Percentiles rank a stretch among this genome's conserved stretches.
Conservation (phyloP, 1,140 invertebrate species). For the Lamellibrachia luymesi region DNA sequence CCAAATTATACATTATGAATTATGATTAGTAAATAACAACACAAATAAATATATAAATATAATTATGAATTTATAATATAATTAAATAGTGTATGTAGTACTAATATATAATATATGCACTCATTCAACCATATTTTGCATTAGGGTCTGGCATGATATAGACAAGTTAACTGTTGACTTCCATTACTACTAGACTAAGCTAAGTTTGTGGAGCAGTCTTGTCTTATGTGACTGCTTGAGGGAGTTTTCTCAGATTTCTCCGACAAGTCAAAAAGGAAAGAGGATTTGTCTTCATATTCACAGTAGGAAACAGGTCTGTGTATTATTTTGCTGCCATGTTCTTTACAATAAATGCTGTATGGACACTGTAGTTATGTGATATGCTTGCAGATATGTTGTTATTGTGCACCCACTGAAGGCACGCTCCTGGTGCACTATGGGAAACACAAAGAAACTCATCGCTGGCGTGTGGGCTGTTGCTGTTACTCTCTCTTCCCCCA, state of each 20-base stretch:
- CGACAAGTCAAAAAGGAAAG: neutral
- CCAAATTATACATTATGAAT: too few relatives aligned
- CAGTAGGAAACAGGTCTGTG: neutral
- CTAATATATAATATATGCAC: neutral
- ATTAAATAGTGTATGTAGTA: too few relatives aligned
- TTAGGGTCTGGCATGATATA: neutral
- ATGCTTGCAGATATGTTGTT: constrained; percentile 68
- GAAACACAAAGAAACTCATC: constrained; percentile 69
- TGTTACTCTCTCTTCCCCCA: constrained; percentile 44
- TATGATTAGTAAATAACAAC: too few relatives aligned
- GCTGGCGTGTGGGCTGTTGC: constrained; percentile 66
- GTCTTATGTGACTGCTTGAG: too few relatives aligned
- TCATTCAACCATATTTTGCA: neutral
- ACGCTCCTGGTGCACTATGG: constrained; percentile 71
- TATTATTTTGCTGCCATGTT: neutral
- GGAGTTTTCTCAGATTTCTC: neutral
- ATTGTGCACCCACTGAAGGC: constrained; percentile 75
- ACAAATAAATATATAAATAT: too few relatives aligned
- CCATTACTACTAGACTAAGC: too few relatives aligned
- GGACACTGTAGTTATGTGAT: neutral
- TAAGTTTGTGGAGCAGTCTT: too few relatives aligned
- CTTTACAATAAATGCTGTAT: neutral
- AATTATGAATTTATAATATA: too few relatives aligned
- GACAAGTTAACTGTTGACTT: neutral
- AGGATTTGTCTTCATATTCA: neutral